Evolutionary conservation across 2,888 invertebrate genomes (phyloP).

Genomic region (Oscheius myriophilus): DNA sequence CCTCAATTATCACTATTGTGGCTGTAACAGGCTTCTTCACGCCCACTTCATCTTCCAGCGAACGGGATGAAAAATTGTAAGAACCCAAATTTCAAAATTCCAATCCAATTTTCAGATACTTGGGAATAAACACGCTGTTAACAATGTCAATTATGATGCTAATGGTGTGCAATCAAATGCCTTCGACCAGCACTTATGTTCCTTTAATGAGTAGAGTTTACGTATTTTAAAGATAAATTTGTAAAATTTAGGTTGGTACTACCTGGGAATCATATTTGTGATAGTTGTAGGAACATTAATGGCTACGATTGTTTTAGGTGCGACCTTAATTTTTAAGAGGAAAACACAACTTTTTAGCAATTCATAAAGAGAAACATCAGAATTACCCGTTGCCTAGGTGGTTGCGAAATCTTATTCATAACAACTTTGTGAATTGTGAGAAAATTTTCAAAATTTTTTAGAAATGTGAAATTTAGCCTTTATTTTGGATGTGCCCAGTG

Average conservation of each 20-base stretch:
- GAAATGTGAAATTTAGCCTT: neutral
- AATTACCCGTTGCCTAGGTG: slow-evolving; percentile 41
- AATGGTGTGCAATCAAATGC: slow-evolving; percentile 73
- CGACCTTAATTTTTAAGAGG: too few species aligned
- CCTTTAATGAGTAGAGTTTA: slow-evolving; percentile 72
- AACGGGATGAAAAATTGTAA: slow-evolving; percentile 67
- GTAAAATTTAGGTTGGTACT: slow-evolving; percentile 72
- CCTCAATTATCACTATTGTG: slow-evolving; percentile 67
- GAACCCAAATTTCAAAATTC: neutral
- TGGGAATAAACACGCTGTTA: slow-evolving; percentile 63
- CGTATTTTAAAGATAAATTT: neutral
- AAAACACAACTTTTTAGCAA: too few species aligned
- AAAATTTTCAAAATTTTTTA: slow-evolving; percentile 23
- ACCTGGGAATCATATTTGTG: slow-evolving; percentile 74
- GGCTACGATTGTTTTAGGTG: slow-evolving; percentile 73
- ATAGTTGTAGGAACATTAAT: slow-evolving; percentile 74
- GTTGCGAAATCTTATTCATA: slow-evolving; percentile 43
- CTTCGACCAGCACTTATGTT: slow-evolving; percentile 73
- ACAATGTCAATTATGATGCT: slow-evolving; percentile 74
- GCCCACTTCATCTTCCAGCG: slow-evolving; percentile 65
- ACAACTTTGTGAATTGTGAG: slow-evolving; percentile 31
- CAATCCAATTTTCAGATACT: slow-evolving; percentile 36
- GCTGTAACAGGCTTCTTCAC: slow-evolving; percentile 70
- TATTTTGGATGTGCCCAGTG: slow-evolving; percentile 40
- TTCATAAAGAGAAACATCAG: slow-evolving; percentile 57